phyloP scores from a whole-genome alignment of 2,888 invertebrate species.

The Chrysodeixis includens region DNA sequence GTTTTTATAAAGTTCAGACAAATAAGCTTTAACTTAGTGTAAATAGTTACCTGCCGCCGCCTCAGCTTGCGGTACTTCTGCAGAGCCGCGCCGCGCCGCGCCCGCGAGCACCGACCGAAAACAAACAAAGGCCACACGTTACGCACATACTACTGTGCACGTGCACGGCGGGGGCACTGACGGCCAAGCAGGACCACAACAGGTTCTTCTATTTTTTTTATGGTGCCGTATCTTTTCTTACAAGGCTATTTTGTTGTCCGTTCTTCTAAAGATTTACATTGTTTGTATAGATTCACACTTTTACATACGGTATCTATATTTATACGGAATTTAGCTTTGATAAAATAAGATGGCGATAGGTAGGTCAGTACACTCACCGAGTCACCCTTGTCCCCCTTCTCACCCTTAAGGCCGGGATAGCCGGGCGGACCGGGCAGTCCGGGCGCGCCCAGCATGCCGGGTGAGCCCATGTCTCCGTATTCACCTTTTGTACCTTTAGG shows the following conservation, averaged over 20 bases:
- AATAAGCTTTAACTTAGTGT: too few relatives aligned
- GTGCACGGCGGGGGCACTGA: neutral
- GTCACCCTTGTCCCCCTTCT: conserved; percentile 97
- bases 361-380: conserved; percentile 91
- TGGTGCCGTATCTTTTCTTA: too few relatives aligned
- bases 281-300: too few relatives aligned
- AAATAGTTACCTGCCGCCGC: conserved; percentile 93
- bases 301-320: too few relatives aligned
- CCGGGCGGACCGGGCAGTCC: conserved; percentile 95
- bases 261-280: too few relatives aligned
- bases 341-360: neutral
- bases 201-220: too few relatives aligned
- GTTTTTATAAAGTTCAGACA: too few relatives aligned
- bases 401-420: conserved; percentile 96
- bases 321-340: too few relatives aligned
- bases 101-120: conserved; percentile 62
- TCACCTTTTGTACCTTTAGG: conserved; percentile 96
- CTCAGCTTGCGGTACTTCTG: conserved; percentile 96
- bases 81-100: conserved; percentile 56
- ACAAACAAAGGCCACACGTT: conserved; percentile 63
- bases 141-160: conserved; percentile 28
- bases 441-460: conserved; percentile 98
- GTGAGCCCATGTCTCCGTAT: conserved; percentile 97
- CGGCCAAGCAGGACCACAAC: too few relatives aligned
- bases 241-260: too few relatives aligned